phyloP scores from a whole-genome alignment of 2,888 invertebrate species.

The Alviniconcha strummeri region DNA sequence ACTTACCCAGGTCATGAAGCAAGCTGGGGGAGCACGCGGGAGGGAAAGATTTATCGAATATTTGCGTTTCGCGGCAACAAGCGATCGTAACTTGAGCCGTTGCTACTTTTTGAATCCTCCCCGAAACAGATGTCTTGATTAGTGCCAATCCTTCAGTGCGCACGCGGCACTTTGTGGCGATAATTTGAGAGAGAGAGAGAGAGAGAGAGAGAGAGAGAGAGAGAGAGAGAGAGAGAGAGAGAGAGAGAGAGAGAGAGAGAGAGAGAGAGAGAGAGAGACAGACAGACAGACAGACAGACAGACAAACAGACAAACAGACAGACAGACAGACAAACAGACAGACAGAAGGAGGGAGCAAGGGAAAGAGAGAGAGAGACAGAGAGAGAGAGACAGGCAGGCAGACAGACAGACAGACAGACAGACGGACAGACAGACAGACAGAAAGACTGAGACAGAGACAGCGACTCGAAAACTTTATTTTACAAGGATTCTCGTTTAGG shows the following conservation, averaged over 20 bases:
- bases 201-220: conserved; percentile 2
- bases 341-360: conserved; percentile 18
- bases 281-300: conserved; percentile 19
- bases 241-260: not conserved
- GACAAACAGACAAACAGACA: conserved; percentile 21
- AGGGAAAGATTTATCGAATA: no score
- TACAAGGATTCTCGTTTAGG: no score
- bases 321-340: not conserved
- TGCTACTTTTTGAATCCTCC: no score
- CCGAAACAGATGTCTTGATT: no score
- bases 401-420: conserved; percentile 2
- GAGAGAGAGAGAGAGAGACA: not conserved
- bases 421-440: conserved; percentile 15
- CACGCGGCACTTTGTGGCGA: no score
- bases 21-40: no score
- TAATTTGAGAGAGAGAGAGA: not conserved
- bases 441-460: conserved; percentile 13
- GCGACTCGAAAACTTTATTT: not conserved
- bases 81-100: no score
- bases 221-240: conserved; percentile 6
- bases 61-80: no score
- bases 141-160: no score
- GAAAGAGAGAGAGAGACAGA: not conserved
- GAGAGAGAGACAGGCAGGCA: not conserved
- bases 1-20: no score